A percentile compares a stretch with the other conserved stretches of the same genome.
These are phyloP conservation scores for Mormyrus proboscirostris DNA, from an alignment of 2,797 vertebrate species.

Conservation along the genomic window DNA sequence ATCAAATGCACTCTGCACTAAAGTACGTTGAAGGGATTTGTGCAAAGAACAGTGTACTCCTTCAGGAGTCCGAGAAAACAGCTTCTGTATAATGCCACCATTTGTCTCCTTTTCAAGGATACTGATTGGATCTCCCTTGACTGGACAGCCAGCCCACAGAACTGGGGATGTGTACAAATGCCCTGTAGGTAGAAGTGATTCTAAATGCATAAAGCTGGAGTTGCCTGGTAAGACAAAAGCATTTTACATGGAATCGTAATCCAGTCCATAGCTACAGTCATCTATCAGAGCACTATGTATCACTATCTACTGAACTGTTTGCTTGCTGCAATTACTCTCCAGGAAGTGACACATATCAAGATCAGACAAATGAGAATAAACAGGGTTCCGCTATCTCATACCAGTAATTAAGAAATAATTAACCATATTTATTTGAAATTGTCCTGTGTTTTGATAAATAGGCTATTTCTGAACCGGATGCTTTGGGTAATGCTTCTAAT, in stretches of 20 bases:
- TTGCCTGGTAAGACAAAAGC: conserved; percentile 71
- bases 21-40: not conserved
- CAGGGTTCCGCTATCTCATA: conserved; percentile 49
- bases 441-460: conserved; percentile 22
- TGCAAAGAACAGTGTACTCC: not conserved
- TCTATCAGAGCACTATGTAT: not conserved
- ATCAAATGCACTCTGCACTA: not conserved
- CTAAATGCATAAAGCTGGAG: conserved; percentile 73
- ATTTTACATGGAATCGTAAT: not conserved
- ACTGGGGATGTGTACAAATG: conserved; percentile 97
- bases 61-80: conserved; percentile 27
- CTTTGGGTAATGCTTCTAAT: not conserved
- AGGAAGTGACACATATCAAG: conserved; percentile 42
- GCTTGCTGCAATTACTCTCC: conserved; percentile 10
- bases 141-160: conserved; percentile 78
- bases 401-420: conserved; percentile 47
- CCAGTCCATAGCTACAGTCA: not conserved
- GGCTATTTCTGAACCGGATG: not conserved
- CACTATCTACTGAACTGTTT: not conserved
- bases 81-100: conserved; percentile 13
- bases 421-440: conserved; percentile 46
- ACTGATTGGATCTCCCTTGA: conserved; percentile 86
- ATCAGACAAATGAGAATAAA: conserved; percentile 51
- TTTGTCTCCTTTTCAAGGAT: conserved; percentile 63
- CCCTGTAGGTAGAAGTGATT: conserved; percentile 63